Evolutionary conservation across 2,113 vertebrate genomes (phyloP).

Genomic region (Antechinus stuartii): DNA sequence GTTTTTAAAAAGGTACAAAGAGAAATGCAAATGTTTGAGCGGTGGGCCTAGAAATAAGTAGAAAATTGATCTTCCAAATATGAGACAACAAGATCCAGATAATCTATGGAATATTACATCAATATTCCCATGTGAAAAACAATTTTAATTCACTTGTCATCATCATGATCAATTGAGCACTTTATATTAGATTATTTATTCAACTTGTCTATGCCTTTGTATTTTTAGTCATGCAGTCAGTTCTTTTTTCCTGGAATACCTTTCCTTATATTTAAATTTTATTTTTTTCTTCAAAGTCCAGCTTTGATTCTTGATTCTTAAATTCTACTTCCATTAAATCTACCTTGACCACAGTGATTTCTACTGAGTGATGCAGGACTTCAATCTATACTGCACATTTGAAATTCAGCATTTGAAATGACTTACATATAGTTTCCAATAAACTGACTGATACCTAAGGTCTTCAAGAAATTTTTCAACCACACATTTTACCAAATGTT

Average conservation of each 20-base stretch:
- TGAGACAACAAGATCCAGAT: neutral
- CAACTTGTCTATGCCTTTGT: neutral
- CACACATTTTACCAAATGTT: neutral
- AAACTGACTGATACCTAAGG: neutral
- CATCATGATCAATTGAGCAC: neutral
- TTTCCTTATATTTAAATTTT: neutral
- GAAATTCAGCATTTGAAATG: neutral
- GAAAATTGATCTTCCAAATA: neutral
- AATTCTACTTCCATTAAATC: neutral
- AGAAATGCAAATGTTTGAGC: neutral
- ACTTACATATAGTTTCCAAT: neutral
- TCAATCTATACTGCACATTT: neutral
- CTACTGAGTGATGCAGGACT: neutral
- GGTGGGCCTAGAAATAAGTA: neutral
- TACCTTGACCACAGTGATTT: neutral
- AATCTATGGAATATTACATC: neutral
- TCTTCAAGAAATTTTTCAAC: neutral
- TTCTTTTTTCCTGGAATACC: neutral
- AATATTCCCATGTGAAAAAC: neutral
- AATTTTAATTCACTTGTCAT: neutral
- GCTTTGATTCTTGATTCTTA: neutral
- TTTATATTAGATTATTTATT: conserved; percentile 9
- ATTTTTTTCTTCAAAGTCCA: neutral
- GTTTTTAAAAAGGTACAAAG: neutral
- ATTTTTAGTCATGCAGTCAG: neutral